A percentile compares a stretch with the other conserved stretches of the same genome.
Evolutionary conservation across 2,113 vertebrate species (phyloP).

Genomic region (Sinocyclocheilus maitianheensis): DNA sequence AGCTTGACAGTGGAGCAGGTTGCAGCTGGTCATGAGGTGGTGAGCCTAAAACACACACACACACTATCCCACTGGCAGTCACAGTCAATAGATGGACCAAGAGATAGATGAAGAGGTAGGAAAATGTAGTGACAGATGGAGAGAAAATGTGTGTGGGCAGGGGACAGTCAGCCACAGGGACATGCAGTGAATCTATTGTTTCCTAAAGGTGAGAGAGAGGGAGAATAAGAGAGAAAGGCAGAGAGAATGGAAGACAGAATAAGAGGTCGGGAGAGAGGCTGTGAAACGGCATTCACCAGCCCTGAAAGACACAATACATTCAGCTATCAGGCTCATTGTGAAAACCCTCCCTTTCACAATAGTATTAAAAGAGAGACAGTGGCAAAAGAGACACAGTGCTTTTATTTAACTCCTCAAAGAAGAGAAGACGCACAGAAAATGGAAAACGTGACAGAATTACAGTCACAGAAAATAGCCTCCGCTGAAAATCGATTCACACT

Average conservation of each 20-base stretch:
- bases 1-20: slow-evolving; percentile 32
- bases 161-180: slow-evolving; percentile 51
- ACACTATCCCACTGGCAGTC: slow-evolving; percentile 48
- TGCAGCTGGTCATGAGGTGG: slow-evolving; percentile 39
- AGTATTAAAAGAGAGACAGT: slow-evolving; percentile 29
- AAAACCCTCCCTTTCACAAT: background rate
- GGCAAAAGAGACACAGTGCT: background rate
- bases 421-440: slow-evolving; percentile 37
- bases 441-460: slow-evolving; percentile 43
- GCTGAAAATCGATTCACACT: slow-evolving; percentile 33
- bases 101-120: slow-evolving; percentile 57
- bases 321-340: slow-evolving; percentile 31
- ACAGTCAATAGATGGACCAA: slow-evolving; percentile 57
- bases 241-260: slow-evolving; percentile 39
- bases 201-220: slow-evolving; percentile 50
- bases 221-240: slow-evolving; percentile 32
- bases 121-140: slow-evolving; percentile 61
- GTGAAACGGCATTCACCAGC: slow-evolving; percentile 27
- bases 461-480: slow-evolving; percentile 31
- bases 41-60: slow-evolving; percentile 38
- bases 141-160: slow-evolving; percentile 54
- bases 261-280: slow-evolving; percentile 6
- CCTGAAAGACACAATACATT: slow-evolving; percentile 40
- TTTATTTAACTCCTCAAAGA: slow-evolving; percentile 31
- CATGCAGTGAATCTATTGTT: slow-evolving; percentile 53